Base-by-base conservation (phyloP, 2,113 vertebrate species). In the Heterochromis multidens region DNA sequence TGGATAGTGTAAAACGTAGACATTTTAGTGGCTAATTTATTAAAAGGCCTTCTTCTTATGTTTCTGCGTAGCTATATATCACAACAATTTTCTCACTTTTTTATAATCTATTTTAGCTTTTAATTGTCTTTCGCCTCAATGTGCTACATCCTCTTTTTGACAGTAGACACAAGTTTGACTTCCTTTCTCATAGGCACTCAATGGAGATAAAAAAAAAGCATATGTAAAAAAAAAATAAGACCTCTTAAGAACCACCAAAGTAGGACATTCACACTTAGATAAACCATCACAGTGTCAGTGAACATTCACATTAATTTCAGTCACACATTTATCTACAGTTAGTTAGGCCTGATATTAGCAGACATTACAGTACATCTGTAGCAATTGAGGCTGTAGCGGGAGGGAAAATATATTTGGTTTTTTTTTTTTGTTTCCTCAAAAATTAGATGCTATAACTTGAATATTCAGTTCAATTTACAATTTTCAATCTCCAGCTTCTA, bases 161-260 rank as follows among this genome's bases (percentile, higher is more conserved):
- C 43, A 46, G 43, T 46, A 46, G 13, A 37, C 37, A 37, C 2
- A 10, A 37, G 37, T 37, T 43, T 43, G 46, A 19, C 16, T 17
- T 52, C 46, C 46, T 16, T 19, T 6, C 6, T 19, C 16, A 17
- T 17, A 6, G 14, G 16, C 6, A 19, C 46, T 49, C 46, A 49
- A 2, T 49, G 46, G 46, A 17, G 46, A 49, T 49, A 49, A 21
- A 21, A 27, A 29, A 21, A 1, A 0, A 0, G 16, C 65, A 27
- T 49, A 70, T 70, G 14, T 6, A 43, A 13, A 46, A 70, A 23
- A 46, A 46, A 0, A 0, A 13, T 8, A 70, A n/a, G n/a, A n/a
- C n/a, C n/a, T 49, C 40, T 29, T 49, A 72, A 72, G 29, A 74
- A 13, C 19, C 23, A 25, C 23, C 40, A 27, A 58, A 58, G 33